A percentile compares a stretch with the other conserved stretches of the same genome.
Evolutionary conservation across 2,797 vertebrate genomes (phyloP).

Genomic region (Melanotaenia nigrans): DNA sequence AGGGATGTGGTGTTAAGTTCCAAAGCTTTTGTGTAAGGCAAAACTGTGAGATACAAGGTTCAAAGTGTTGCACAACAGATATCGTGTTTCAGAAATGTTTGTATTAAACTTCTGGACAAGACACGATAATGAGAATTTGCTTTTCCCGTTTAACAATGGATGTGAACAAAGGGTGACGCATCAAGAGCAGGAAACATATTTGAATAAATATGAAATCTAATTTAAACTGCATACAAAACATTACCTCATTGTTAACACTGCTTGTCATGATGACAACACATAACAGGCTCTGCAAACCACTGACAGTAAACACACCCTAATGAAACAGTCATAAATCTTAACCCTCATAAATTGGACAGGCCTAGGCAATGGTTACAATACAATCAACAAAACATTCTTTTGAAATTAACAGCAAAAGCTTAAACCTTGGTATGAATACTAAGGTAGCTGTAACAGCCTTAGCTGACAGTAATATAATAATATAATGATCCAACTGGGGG

Average conservation of each 20-base stretch:
- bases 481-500: not conserved
- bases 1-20: slow-evolving; percentile 78
- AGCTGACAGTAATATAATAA: not conserved
- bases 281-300: slow-evolving; percentile 26
- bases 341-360: slow-evolving; percentile 17
- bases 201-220: slow-evolving; percentile 20
- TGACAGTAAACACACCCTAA: slow-evolving; percentile 35
- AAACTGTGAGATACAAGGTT: slow-evolving; percentile 77
- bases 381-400: slow-evolving; percentile 17
- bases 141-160: slow-evolving; percentile 39
- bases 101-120: slow-evolving; percentile 69
- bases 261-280: slow-evolving; percentile 34
- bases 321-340: slow-evolving; percentile 40
- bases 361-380: slow-evolving; percentile 5
- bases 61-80: slow-evolving; percentile 80
- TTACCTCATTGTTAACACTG: slow-evolving; percentile 33
- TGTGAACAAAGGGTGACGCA: slow-evolving; percentile 29
- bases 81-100: slow-evolving; percentile 81
- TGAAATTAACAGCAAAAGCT: slow-evolving; percentile 8
- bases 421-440: not conserved
- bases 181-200: slow-evolving; percentile 8
- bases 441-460: not conserved
- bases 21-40: slow-evolving; percentile 68
- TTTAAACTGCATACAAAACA: slow-evolving; percentile 26
- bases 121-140: slow-evolving; percentile 19